These are phyloP conservation scores for Anas capensis DNA, from an alignment of 2,797 vertebrate genomes.

Conservation along the genomic window DNA sequence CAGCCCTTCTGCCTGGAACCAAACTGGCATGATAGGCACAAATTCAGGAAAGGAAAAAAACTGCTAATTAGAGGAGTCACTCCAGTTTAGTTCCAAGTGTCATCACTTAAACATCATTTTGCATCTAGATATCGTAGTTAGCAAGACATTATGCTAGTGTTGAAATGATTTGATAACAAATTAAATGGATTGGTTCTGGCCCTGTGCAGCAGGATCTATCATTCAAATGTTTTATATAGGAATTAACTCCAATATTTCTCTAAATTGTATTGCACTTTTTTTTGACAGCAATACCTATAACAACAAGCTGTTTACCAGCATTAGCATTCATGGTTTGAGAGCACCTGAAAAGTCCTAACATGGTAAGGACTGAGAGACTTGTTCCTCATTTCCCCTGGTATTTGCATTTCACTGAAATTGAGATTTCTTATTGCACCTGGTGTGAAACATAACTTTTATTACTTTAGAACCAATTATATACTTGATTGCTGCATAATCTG, in stretches of 20 bases:
- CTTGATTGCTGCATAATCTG: background rate
- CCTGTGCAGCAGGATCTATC: background rate
- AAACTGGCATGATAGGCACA: background rate
- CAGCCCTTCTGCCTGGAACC: background rate
- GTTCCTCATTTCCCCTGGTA: background rate
- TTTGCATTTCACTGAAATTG: constrained; percentile 26
- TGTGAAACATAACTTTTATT: constrained; percentile 14
- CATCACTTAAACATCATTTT: background rate
- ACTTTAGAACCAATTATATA: background rate
- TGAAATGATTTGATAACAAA: background rate
- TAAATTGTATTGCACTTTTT: background rate
- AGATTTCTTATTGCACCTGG: constrained; percentile 19
- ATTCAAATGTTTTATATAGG: background rate
- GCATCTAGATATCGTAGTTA: background rate
- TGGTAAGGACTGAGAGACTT: background rate
- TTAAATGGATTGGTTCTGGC: background rate
- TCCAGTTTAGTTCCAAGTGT: constrained; percentile 17
- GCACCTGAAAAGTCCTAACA: background rate
- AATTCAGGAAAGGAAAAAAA: background rate
- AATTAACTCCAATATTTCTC: background rate
- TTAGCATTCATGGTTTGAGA: background rate
- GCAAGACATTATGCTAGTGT: background rate
- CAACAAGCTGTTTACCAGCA: background rate
- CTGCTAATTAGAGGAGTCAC: background rate
- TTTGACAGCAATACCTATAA: background rate